Conservation (phyloP, 2,113 vertebrate species). For the Penelope pileata region DNA sequence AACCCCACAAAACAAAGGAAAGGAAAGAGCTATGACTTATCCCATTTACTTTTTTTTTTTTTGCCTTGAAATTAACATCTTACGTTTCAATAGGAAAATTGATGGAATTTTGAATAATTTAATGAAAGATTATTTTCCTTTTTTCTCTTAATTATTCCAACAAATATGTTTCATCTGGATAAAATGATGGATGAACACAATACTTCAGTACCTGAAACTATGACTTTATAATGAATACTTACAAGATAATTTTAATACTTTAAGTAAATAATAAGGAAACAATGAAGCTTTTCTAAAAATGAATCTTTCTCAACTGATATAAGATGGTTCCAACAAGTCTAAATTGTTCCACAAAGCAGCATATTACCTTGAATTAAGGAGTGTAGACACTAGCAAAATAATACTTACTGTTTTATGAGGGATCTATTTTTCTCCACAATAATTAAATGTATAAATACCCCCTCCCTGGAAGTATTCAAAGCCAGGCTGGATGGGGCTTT, state of each 20-base stretch:
- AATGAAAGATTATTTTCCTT: neutral
- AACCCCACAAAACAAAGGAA: neutral
- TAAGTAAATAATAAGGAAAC: neutral
- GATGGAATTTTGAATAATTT: neutral
- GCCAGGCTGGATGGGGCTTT: too few species aligned
- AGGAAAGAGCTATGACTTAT: neutral
- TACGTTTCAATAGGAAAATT: neutral
- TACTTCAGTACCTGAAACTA: neutral
- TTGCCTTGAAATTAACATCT: neutral
- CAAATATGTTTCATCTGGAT: neutral
- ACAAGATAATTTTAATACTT: neutral
- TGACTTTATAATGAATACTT: neutral
- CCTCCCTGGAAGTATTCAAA: too few species aligned
- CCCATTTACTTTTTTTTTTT: neutral
- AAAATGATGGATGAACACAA: neutral
- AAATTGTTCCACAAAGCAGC: neutral
- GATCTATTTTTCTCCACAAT: neutral
- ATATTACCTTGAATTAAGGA: neutral
- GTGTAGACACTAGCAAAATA: neutral
- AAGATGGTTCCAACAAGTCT: neutral
- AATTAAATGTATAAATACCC: neutral
- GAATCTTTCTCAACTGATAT: neutral
- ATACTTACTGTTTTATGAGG: rapidly evolving
- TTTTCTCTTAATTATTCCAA: neutral
- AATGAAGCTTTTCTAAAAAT: neutral